Percentiles rank a stretch among this genome's conserved stretches.
Conservation (phyloP, 2,888 invertebrate genomes). For the Phymatocera aterrima region DNA sequence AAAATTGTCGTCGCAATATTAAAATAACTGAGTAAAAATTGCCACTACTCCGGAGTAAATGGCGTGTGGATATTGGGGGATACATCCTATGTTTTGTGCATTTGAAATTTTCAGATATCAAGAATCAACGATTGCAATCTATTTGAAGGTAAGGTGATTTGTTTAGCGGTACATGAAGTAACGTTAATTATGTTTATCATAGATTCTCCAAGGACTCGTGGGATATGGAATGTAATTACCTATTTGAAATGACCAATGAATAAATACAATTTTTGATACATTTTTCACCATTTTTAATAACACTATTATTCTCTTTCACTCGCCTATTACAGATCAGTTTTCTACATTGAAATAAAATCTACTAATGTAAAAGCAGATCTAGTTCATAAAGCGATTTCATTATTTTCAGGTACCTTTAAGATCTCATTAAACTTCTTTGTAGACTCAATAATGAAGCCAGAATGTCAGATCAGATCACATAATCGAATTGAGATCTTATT, state of each 20-base stretch:
- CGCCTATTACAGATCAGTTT: background rate
- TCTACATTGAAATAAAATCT: constrained; percentile 22
- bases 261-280: constrained; percentile 22
- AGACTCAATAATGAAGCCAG: no score
- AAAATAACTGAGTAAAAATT: background rate
- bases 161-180: background rate
- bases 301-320: constrained; percentile 10
- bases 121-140: background rate
- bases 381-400: background rate
- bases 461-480: no score
- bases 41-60: constrained; percentile 35
- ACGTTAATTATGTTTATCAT: background rate
- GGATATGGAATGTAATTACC: constrained; percentile 36
- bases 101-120: constrained; percentile 21
- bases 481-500: no score
- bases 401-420: constrained; percentile 4
- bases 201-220: constrained; percentile 33
- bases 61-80: constrained; percentile 29
- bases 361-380: background rate
- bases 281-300: constrained; percentile 17
- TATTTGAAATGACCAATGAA: constrained; percentile 26
- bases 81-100: constrained; percentile 26
- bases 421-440: background rate
- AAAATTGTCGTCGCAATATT: background rate
- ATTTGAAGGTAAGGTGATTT: constrained; percentile 26